Evolutionary conservation across 2,113 vertebrate genomes (phyloP).

Genomic region (Cercopithecus mona): DNA sequence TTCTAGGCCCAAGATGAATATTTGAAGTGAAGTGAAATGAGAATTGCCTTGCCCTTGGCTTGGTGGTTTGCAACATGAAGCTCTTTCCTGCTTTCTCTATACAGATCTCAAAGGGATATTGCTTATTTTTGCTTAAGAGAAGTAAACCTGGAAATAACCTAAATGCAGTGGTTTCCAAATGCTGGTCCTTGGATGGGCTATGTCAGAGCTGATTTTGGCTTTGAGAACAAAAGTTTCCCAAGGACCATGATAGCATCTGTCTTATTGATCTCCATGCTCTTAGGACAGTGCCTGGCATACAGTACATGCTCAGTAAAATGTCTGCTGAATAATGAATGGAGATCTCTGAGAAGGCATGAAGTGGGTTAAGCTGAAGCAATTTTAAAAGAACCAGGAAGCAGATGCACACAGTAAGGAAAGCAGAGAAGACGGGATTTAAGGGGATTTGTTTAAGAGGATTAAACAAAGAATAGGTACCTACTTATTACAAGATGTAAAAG

Average conservation of each 20-base stretch:
- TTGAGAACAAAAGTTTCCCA: not conserved
- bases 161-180: not conserved
- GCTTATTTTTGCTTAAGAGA: not conserved
- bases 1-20: not conserved
- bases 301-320: not conserved
- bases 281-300: not conserved
- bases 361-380: not conserved
- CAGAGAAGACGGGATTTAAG: not conserved
- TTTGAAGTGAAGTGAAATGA: not conserved
- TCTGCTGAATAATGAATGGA: not conserved
- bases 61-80: not conserved
- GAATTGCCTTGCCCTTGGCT: not conserved
- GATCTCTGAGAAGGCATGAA: not conserved
- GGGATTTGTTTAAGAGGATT: not conserved
- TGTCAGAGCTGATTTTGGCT: not conserved
- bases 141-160: not conserved
- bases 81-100: not conserved
- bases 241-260: not conserved
- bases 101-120: not conserved
- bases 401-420: not conserved
- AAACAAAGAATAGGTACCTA: not conserved
- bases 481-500: not conserved
- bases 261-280: not conserved
- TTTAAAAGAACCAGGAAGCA: not conserved
- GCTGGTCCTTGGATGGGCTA: not conserved